Base-by-base conservation (phyloP, 37 sponge, comb jelly and placozoan genomes). In the Geodia barretti region DNA sequence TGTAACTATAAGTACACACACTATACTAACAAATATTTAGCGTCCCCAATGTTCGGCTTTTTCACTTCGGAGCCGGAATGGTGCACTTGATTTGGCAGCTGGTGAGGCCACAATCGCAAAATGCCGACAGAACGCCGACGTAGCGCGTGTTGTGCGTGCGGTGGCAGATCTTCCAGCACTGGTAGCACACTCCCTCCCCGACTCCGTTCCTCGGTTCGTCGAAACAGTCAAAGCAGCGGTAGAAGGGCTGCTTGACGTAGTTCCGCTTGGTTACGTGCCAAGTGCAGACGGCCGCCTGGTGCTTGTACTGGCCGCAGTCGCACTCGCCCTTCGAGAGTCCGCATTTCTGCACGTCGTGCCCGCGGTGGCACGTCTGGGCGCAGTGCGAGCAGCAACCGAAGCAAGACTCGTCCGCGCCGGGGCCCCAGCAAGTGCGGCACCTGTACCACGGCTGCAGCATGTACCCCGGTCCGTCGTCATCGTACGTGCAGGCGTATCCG, bases 111-210 rank as follows among this genome's bases (percentile, higher is more conserved):
- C 75, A 74, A 59, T 74, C 75, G 21, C 75, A 74, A 74, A 74
- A 74, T 9, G 60, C 54, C 39, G 24, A 8, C 4, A 74, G 39
- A 47, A 24, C 31, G n/a, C 75, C 75, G 43, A 42, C 58, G 41
- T 47, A 74, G 24, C n/a, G 9, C 4, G 59, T 42, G 59, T 41
- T 17, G 43, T 74, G 75, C 4, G 28, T 37, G n/a, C 31, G 40
- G 58, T 74, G 75, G 24, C 75, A 74, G 75, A 42, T 39, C 75
- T 74, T 74, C 43, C 40, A 11, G 43, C 75, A 74, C 60, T 74
- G 75, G 58, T 74, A 74, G 28, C 75, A 74, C 58, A 41, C 39
- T 3, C 75, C 75, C 14, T 47, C 14, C 11, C 14, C 54, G 58
- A 41, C 39, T 3, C 75, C 75, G 7, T 47, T 47, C 11, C 14